Conservation (phyloP, 2,797 vertebrate species). For the Phrynocephalus vlangalii region DNA sequence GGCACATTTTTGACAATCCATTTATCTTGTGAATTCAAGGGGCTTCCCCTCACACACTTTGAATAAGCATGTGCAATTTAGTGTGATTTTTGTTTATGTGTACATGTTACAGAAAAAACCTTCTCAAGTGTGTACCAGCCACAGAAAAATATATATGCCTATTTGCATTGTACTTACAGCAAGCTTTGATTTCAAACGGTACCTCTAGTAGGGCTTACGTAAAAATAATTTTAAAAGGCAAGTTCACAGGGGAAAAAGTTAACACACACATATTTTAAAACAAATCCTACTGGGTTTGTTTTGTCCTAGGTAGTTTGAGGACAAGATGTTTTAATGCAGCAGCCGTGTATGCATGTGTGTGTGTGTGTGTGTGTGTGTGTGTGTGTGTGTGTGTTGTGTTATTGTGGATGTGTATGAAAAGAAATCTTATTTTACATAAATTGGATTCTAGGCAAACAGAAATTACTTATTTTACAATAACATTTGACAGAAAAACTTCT, state of each 20-base stretch:
- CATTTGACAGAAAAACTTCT: too few relatives aligned
- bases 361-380: too few relatives aligned
- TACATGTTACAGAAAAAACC: constrained; percentile 19
- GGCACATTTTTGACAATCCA: constrained; percentile 2
- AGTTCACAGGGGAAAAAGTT: too few relatives aligned
- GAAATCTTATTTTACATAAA: neutral
- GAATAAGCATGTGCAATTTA: constrained; percentile 20
- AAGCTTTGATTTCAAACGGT: neutral
- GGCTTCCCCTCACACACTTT: neutral
- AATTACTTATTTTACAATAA: too few relatives aligned
- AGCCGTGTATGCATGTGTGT: neutral
- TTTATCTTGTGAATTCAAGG: constrained; percentile 22
- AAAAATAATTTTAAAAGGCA: neutral
- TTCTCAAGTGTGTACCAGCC: neutral
- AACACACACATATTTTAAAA: too few relatives aligned
- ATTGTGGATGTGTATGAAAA: too few relatives aligned
- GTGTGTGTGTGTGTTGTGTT: too few relatives aligned
- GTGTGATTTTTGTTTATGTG: constrained; percentile 9
- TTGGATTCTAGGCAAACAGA: neutral
- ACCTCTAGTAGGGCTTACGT: neutral
- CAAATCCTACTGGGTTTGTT: too few relatives aligned
- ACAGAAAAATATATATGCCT: neutral
- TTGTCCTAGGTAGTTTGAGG: neutral
- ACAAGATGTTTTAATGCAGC: neutral
- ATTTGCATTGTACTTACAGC: neutral